A percentile compares a stretch with the other conserved stretches of the same genome.
Evolutionary conservation across 2,113 vertebrate species (phyloP).

Genomic region (Pterocles burchelli): DNA sequence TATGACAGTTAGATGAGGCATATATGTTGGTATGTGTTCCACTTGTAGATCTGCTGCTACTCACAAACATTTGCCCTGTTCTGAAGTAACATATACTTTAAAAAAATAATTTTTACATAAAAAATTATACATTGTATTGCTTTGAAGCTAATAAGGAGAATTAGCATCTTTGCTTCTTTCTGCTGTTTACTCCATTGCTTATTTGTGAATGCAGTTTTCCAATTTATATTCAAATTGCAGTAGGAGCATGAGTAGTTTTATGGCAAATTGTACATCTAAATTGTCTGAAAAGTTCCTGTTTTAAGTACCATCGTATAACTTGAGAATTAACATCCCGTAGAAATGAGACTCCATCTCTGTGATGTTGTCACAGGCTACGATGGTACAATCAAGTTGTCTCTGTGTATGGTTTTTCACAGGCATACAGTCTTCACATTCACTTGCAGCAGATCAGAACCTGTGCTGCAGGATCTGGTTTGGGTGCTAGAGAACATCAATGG

Average conservation of each 20-base stretch:
- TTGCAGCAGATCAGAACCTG: not conserved
- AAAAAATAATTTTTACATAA: not conserved
- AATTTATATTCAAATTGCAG: conserved; percentile 28
- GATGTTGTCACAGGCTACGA: not conserved
- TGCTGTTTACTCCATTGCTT: not conserved
- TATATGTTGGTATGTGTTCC: not conserved
- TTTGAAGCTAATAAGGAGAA: not conserved
- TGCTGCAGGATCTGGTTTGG: not conserved
- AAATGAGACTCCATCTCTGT: not conserved
- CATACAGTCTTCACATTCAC: not conserved
- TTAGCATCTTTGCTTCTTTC: conserved; percentile 11
- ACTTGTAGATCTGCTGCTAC: not conserved
- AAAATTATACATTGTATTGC: not conserved
- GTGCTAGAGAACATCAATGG: not conserved
- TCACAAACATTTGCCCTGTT: not conserved
- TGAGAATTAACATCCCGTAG: not conserved
- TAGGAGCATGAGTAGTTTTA: not conserved
- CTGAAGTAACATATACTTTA: not conserved
- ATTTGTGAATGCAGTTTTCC: conserved; percentile 16
- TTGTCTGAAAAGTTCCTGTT: not conserved
- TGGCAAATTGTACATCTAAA: conserved; percentile 1
- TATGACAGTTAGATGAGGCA: not conserved
- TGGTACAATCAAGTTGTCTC: not conserved
- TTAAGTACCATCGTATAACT: not conserved
- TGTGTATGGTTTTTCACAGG: not conserved